Evolutionary conservation across 2,888 invertebrate species (phyloP), one percentile per base, ranked within the genome.

Genomic region (Oscheius onirici): DNA sequence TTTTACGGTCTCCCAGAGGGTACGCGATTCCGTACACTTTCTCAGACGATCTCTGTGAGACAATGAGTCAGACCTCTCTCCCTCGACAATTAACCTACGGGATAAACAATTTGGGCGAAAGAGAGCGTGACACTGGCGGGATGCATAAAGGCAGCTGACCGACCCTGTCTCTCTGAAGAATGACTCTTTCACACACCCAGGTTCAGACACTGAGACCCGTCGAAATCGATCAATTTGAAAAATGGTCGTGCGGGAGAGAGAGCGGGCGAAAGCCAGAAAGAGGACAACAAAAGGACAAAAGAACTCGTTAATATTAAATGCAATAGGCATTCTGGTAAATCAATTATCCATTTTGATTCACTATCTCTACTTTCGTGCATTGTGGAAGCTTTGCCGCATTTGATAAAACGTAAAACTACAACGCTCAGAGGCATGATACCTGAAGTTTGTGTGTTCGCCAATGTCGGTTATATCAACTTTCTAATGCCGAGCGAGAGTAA

Each of bases 61-160:
- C n/a, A n/a, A n/a, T 58, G 41, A 40, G n/a, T 58, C 58, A 40
- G 58, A 17, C 57, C 28, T 34, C 46, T 10, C 13, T 46, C 46
- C 15, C 46, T 17, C 46, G 20, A 20, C 46, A 46, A 46, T 46
- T 46, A 46, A 46, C 46, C 46, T 46, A 46, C 46, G 46, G 43
- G 58, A 58, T 58, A 58, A 58, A 58, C 58, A 58, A 52, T 52
- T 52, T 24, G 5, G 34, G 34, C 5, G 3, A 34, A 34, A 34
- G 52, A 52, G 22, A 58, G 58, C 58, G 58, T 58, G 58, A 58
- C 58, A 43, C 41, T n/a, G n/a, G 34, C 8, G 3, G 34, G 34
- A 34, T 34, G n/a, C n/a, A 34, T 34, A 34, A 34, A 34, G 58
- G 41, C 58, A 58, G 58, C 58, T 58, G 58, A 58, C 58, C 58